Evolutionary conservation across 53 echinoderm and acorn worm genomes (phyloP), one percentile per base, ranked within the genome.

Genomic region (Glandiceps talaboti): DNA sequence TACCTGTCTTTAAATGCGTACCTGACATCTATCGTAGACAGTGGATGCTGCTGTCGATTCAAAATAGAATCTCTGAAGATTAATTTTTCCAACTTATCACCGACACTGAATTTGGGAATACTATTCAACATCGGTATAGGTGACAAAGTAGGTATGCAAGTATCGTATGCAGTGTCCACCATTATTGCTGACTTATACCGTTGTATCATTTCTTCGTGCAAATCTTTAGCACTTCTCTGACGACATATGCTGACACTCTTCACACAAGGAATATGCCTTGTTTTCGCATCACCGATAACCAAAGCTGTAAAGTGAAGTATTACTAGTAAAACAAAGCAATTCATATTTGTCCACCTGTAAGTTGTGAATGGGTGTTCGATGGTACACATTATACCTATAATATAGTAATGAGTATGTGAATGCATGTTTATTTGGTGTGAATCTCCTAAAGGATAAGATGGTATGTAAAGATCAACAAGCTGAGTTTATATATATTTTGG

Each of bases 21-120:
- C 94, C 91, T 86, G 73, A 94, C 90, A 30, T 75, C 79, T 1
- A 94, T 85, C 26, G 94, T 89, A 6, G 94, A 84, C 14, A 90
- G 28, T 0, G 91, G 91, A 27, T 82, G 79, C 74, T 94, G 94
- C 20, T 76, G 81, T 74, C 91, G 64, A 20, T 45, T 45, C 20
- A 45, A 45, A 20, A 45, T 6, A 20, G 64, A 6, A 45, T 45
- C 64, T 6, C 20, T 45, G 6, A 12, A 12, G 6, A 45, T 20
- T 20, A 20, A 12, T 45, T 45, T 45, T 6, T 12, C 64, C 6
- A 45, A 20, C 20, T 20, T 6, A 45, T 45, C 64, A 45, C 64
- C 20, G 64, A 20, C 20, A 45, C 64, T 45, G 64, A 45, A 45
- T 20, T 45, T 45, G 6, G 64, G 6, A 45, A 45, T 45, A 20